Base-by-base conservation (phyloP, 1,140 invertebrate genomes). In the Microplitis mediator region DNA sequence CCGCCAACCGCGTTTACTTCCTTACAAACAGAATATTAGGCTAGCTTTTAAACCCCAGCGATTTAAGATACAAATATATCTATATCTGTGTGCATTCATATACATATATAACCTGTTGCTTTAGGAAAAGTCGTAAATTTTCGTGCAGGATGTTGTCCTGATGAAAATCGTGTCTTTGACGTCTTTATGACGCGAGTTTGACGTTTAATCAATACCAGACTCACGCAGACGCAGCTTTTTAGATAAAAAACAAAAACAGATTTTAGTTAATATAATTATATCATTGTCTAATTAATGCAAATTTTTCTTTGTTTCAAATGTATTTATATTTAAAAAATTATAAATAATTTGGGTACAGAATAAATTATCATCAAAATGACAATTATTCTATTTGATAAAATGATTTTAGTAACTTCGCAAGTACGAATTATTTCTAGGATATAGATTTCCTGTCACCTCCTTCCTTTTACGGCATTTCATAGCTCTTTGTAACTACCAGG, bases 161-260 rank as follows among this genome's bases (percentile, higher is more conserved):
- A 79, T 87, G 85, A 83, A 84, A 86, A 86, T 77, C 82, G 84
- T 87, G 84, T 79, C 80, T 86, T 85, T 87, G 86, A 87, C 84
- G 84, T 86, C 85, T 87, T 87, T 87, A 87, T 87, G 86, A 87
- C 79, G 79, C 69, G 80, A 78, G 71, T 66, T 78, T 87, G 86
- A 87, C 86, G 76, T 85, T 83, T 87, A 87, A 87, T 87, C 86
- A 75, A 87, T 87, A 85, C 68, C 16, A 2, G 14, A 61, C 45
- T 70, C 69, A 71, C 71, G 77, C 78, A 79, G 81, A 80, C 52
- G 76, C 82, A 79, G 76, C 32, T 4, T 75, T 74, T 77, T 54
- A 68, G 35, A 62, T 50, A 56, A 13, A 23, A 13, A 3, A 23
- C 23, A 23, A 23, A 23, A 23, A 23, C 23, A 23, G 23, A 1